Evolutionary conservation across 2,113 vertebrate species (phyloP).

Genomic region (Lutjanus erythropterus): DNA sequence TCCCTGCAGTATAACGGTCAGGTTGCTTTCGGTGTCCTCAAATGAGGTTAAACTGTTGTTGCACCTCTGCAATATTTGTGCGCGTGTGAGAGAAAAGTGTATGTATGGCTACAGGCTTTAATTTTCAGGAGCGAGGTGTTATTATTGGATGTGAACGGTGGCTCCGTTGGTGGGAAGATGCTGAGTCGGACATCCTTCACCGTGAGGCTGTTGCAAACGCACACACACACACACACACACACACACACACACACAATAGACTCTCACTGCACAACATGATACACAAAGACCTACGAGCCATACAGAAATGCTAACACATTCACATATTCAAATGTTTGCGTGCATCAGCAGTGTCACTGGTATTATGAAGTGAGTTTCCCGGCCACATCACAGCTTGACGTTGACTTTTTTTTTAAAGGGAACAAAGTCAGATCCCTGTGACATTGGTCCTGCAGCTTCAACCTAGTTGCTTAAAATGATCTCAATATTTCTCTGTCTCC

Average conservation of each 20-base stretch:
- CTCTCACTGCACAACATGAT: not conserved
- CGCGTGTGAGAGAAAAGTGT: constrained; percentile 23
- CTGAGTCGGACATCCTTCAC: constrained; percentile 42
- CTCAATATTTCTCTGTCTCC: not conserved
- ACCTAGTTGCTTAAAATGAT: constrained; percentile 15
- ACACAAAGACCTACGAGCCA: not conserved
- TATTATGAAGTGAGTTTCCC: not conserved
- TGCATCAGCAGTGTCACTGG: not conserved
- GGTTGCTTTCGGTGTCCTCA: constrained; percentile 33
- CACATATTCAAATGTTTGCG: constrained; percentile 2
- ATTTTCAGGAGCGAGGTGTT: constrained; percentile 32
- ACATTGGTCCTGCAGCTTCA: constrained; percentile 21
- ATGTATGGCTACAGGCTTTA: not conserved
- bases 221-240: constrained; percentile 19
- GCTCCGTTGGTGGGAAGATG: constrained; percentile 41
- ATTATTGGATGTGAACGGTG: constrained; percentile 32
- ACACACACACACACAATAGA: constrained; percentile 8
- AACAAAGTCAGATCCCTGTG: constrained; percentile 2
- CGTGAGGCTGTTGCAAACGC: constrained; percentile 8
- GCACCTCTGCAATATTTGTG: constrained; percentile 8
- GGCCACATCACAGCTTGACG: constrained; percentile 10
- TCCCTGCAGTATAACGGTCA: constrained; percentile 18
- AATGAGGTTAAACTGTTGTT: constrained; percentile 48
- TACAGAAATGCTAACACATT: constrained; percentile 12
- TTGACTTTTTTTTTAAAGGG: not conserved